These are phyloP conservation scores for Myrmophylax atrothorax DNA, from an alignment of 2,113 vertebrate genomes.

Conservation along the genomic window DNA sequence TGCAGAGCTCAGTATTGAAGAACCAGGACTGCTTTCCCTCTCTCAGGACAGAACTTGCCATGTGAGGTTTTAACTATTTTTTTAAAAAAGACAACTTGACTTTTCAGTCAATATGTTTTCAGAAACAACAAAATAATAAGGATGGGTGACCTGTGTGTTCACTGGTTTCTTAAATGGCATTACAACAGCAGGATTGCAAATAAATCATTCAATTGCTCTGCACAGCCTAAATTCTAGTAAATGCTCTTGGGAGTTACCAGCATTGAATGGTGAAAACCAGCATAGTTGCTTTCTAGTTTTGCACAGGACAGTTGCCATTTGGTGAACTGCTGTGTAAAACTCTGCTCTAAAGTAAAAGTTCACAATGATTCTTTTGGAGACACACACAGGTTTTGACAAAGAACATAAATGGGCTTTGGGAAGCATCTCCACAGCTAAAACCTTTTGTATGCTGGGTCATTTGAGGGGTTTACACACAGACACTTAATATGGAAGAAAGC, in stretches of 20 bases:
- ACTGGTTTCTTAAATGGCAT: not conserved
- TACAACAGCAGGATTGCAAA: not conserved
- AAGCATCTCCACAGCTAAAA: conserved; percentile 19
- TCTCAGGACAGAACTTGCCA: too few species aligned
- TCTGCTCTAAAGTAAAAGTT: not conserved
- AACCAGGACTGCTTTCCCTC: too few species aligned
- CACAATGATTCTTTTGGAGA: conserved; percentile 28
- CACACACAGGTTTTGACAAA: not conserved
- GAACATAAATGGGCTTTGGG: conserved; percentile 20
- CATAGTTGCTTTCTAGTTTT: conserved; percentile 13
- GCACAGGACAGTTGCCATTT: not conserved
- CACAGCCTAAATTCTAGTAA: not conserved
- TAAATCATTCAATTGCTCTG: not conserved
- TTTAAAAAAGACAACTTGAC: not conserved
- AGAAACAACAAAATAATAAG: not conserved
- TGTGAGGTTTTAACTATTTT: not conserved
- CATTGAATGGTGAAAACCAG: conserved; percentile 18
- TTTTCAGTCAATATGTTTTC: not conserved
- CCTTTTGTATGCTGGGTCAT: conserved; percentile 3
- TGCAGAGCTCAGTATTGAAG: too few species aligned
- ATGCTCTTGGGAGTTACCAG: not conserved
- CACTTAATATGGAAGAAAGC: conserved; percentile 43
- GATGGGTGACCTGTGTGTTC: not conserved
- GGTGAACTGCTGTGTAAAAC: conserved; percentile 21
- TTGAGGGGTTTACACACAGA: conserved; percentile 30